A percentile compares a stretch with the other conserved stretches of the same genome.
Conservation (phyloP, 2,888 invertebrate species). For the Tuta absoluta region DNA sequence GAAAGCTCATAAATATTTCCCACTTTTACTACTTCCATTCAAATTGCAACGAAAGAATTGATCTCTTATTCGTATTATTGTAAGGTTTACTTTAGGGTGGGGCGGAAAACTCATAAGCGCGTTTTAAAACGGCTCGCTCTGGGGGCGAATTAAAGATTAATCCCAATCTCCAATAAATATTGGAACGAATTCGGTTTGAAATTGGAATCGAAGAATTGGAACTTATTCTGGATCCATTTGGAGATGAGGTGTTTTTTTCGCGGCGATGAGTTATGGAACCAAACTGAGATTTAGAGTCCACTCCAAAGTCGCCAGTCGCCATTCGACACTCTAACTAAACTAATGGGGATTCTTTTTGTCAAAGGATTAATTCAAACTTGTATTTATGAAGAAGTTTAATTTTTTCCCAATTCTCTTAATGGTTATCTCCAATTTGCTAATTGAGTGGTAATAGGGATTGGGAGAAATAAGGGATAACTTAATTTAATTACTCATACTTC, state of each 20-base stretch:
- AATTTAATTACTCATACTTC: constrained; percentile 1
- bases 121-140: constrained; percentile 68
- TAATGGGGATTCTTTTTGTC: constrained; percentile 32
- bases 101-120: constrained; percentile 61
- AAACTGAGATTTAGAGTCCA: constrained; percentile 44
- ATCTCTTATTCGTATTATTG: constrained; percentile 36
- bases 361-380: constrained; percentile 39
- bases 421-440: constrained; percentile 23
- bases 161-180: constrained; percentile 77
- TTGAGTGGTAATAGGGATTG: constrained; percentile 13
- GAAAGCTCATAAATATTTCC: constrained; percentile 80
- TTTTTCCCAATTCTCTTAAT: constrained; percentile 41
- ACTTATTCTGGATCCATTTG: constrained; percentile 76
- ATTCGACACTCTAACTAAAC: constrained; percentile 31
- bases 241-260: constrained; percentile 76
- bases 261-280: constrained; percentile 53
- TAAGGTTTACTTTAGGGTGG: constrained; percentile 44
- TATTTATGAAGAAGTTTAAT: constrained; percentile 46
- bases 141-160: constrained; percentile 76
- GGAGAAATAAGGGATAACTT: not conserved
- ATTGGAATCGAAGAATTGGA: constrained; percentile 78
- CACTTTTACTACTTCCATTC: constrained; percentile 71
- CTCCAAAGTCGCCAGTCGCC: constrained; percentile 32
- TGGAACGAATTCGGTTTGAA: constrained; percentile 71
- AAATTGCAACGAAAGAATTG: constrained; percentile 39